Percentiles rank a stretch among this genome's conserved stretches.
These are phyloP conservation scores for Loriculus beryllinus DNA, from an alignment of 2,797 vertebrate species.

Conservation along the genomic window DNA sequence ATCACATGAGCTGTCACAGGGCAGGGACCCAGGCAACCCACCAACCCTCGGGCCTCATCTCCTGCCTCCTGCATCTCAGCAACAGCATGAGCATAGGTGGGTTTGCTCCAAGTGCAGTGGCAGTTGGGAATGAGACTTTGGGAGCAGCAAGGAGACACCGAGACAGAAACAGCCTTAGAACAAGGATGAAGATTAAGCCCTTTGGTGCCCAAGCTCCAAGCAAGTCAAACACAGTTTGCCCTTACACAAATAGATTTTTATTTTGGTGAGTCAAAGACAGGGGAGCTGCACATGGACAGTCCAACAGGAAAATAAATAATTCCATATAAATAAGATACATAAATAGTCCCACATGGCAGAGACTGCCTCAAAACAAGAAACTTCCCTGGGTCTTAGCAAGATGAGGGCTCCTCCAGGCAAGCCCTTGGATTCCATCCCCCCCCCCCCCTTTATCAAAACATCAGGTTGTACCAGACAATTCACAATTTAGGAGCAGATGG, in stretches of 20 bases:
- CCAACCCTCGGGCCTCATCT: background rate
- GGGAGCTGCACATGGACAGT: conserved; percentile 33
- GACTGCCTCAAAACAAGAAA: conserved; percentile 47
- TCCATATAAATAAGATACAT: conserved; percentile 72
- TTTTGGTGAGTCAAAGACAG: background rate
- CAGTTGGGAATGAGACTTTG: background rate
- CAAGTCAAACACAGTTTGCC: background rate
- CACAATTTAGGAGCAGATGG: background rate
- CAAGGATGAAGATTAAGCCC: background rate
- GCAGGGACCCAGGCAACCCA: background rate
- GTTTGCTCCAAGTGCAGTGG: background rate
- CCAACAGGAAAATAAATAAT: conserved; percentile 68
- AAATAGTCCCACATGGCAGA: conserved; percentile 59
- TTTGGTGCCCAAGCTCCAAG: background rate
- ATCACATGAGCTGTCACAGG: background rate
- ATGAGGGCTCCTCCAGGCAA: conserved; percentile 14
- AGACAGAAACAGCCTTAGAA: background rate
- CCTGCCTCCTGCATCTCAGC: background rate
- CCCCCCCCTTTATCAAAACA: conserved; percentile 2
- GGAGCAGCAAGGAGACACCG: background rate
- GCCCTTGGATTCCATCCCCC: background rate
- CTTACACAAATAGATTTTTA: conserved; percentile 46
- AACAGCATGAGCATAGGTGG: background rate
- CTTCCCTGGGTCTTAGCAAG: background rate
- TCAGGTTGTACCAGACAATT: conserved; percentile 59